Percentiles rank a stretch among this genome's conserved stretches.
phyloP scores from a whole-genome alignment of 2,797 vertebrate genomes.

The Tokudaia tokunoshimensis region DNA sequence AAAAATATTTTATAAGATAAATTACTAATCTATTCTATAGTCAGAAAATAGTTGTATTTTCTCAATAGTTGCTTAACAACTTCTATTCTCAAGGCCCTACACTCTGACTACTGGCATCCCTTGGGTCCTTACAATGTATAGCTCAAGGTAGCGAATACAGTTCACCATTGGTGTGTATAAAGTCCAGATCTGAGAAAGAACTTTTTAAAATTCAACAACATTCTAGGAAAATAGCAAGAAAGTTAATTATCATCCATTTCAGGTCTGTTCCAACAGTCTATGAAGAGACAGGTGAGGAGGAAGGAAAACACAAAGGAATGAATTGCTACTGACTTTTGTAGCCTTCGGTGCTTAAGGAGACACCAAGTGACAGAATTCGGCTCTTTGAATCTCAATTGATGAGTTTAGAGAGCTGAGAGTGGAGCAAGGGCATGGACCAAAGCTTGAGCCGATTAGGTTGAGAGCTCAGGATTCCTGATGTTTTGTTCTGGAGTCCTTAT shows the following conservation, averaged over 20 bases:
- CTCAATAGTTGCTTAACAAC: conserved; percentile 36
- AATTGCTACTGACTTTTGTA: not conserved
- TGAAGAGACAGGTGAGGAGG: not conserved
- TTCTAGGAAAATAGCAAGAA: conserved; percentile 1
- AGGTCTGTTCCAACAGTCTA: not conserved
- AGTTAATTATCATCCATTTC: not conserved
- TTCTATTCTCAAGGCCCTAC: conserved; percentile 19
- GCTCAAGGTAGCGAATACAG: not conserved
- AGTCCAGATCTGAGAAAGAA: conserved; percentile 29
- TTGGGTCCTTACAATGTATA: not conserved
- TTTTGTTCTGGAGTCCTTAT: not conserved
- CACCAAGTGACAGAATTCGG: not conserved
- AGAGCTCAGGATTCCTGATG: not conserved
- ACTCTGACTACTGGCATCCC: not conserved
- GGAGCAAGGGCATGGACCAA: not conserved
- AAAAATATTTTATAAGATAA: conserved; percentile 51
- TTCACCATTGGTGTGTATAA: not conserved
- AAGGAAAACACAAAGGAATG: not conserved
- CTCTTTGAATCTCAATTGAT: not conserved
- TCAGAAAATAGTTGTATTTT: not conserved
- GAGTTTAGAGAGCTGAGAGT: not conserved
- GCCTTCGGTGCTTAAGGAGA: not conserved
- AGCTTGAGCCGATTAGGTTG: not conserved
- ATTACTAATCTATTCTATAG: not conserved
- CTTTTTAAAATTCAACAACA: not conserved